Base-by-base conservation (phyloP, 2,113 vertebrate species). In the Alethe diademata region DNA sequence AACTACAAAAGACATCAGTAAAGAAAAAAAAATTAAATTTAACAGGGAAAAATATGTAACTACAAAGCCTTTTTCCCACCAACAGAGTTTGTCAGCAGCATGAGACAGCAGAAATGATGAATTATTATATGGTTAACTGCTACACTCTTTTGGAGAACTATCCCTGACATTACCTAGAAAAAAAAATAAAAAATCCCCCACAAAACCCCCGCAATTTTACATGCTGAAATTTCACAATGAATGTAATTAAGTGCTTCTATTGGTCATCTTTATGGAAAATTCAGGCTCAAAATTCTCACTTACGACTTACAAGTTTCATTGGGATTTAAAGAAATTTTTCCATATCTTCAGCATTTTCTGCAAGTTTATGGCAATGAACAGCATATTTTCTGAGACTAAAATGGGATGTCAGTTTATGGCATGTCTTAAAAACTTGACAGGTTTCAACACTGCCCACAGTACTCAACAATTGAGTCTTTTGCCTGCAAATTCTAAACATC, bases 381-480 rank as follows among this genome's bases (percentile, higher is more conserved):
- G 71, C 67, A 86, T 14, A 54, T 73, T 79, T 92, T 88, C 62
- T 86, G 36, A n/a, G 43, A 79, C 66, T 76, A n/a, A 93, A 93
- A 88, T 48, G 79, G 36, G 43, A 35, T 35, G 35, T 35, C 71
- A 60, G 20, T 71, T 75, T 92, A 89, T 33, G 19, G 36, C 28
- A 60, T 31, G 42, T 43, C 60, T 78, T 62, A 78, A 87, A 90
- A 80, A 57, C 11, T 42, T 93, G 70, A 70, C 90, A 81, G 48
- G 56, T 74, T 93, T 86, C 47, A 84, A 69, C 57, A 90, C 42
- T 73, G 28, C 47, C 50, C 54, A 84, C 54, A 66, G 10, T n/a
- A 66, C 29, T 73, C n/a, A 86, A 80, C 40, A 78, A 91, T 60
- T 45, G 22, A 92, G n/a, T 23, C 17, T 62, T 82, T 73, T 92